Base-by-base conservation (phyloP, 2,888 invertebrate genomes). In the Rotaria socialis region DNA sequence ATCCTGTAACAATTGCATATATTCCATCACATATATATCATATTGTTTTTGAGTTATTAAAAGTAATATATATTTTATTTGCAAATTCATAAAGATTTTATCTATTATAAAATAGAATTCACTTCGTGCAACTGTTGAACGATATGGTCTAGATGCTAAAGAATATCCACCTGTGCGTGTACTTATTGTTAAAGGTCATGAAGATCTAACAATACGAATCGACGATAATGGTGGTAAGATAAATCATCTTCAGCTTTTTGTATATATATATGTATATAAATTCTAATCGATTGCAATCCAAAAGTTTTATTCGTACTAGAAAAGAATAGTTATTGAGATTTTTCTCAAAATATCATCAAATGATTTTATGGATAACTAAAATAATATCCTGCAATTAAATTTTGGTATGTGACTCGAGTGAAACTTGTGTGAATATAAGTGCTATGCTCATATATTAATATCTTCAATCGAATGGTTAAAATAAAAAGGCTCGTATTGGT, bases 21-120 rank as follows among this genome's bases (percentile, higher is more conserved):
- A 97, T 98, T 41, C 99, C 99, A 4, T 97, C 98, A 43, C 99
- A 99, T 92, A 93, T 99, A 86, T 98, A 99, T 92, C 98, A 99
- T 92, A 99, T 99, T 94, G 93, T 97, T 89, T 99, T 99, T 91
- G 99, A 99, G 92, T 92, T 99, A 87, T 96, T 99, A 92, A 99
- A 99, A 90, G 91, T 91, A 75, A 43, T 35, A 35, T 35, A 35
- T 35, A 35, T 2, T 35, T 35, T 35, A 35, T 35, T 35, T 35
- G 35, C 35, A 55, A 16, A 11, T 85, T 67, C 5, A 35, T 27
- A n/a, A 19, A 7, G 7, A 67, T 16, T 43, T 85, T 50, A 86
- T 88, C 43, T 88, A 55, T 55, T 55, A 22, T 55, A 55, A 22
- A 22, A 22, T 55, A 92, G 93, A 99, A 99, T 92, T 94, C 98